Evolutionary conservation across 2,797 vertebrate species (phyloP), one percentile per base, ranked within the genome.

Genomic region (Catamblyrhynchus diadema): DNA sequence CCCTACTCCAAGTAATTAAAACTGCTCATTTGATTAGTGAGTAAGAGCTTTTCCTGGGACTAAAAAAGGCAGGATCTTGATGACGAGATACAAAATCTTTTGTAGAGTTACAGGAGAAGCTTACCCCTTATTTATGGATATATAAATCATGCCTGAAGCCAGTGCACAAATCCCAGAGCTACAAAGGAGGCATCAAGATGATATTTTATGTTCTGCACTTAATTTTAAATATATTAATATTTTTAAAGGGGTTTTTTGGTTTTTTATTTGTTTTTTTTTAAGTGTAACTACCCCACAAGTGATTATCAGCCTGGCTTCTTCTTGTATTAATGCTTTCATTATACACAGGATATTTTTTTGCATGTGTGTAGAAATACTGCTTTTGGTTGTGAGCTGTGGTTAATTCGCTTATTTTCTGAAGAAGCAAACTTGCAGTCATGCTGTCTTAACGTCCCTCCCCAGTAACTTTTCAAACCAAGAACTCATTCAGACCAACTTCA

Each of bases 301-400:
- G 30, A 71, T 47, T 72, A 71, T 30, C 9, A 59, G 24, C 25
- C 12, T 25, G 33, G 12, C 5, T 75, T 42, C 20, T 71, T 78
- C 47, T 69, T 64, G 6, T 10, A 17, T 67, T 67, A 50, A 61
- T 84, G 12, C n/a, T 67, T 74, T n/a, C 11, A 32, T 13, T 42
- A 28, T 10, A 57, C 5, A 39, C 2, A 7, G 28, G 25, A 4
- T 0, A 4, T 50, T 45, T 65, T 53, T 56, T 1, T 48, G 7
- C 50, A 4, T 47, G 28, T 54, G 13, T 22, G 22, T 32, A 45
- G 21, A 81, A 83, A 69, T 53, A 69, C 2, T 33, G 14, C 6
- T 62, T 75, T 60, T 48, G 4, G 3, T 62, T 89, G 33, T n/a
- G 28, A 42, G 16, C 6, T 51, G 7, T 30, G 50, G 2, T 47